Percentiles rank a stretch among this genome's conserved stretches.
Evolutionary conservation across 2,888 invertebrate genomes (phyloP).

Genomic region (Athripsodes cinereus): DNA sequence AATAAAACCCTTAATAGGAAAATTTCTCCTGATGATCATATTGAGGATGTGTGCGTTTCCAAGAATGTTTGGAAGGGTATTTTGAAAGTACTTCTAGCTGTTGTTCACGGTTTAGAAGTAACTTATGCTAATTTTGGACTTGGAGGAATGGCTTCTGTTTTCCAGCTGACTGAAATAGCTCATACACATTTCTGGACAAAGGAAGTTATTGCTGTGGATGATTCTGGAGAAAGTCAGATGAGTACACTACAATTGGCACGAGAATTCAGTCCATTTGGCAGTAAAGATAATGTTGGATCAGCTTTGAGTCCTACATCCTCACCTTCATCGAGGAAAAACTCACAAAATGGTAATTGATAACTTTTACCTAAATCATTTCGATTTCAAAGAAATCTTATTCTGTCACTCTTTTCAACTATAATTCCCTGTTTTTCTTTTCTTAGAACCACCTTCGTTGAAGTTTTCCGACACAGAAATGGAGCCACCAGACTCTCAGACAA

Average conservation of each 20-base stretch:
- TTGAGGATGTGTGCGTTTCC: slow-evolving; percentile 92
- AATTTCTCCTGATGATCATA: slow-evolving; percentile 91
- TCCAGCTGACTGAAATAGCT: slow-evolving; percentile 94
- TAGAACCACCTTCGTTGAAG: slow-evolving; percentile 53
- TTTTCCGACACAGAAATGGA: slow-evolving; percentile 58
- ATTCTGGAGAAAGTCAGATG: slow-evolving; percentile 36
- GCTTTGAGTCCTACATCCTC: slow-evolving; percentile 54
- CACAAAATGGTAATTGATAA: slow-evolving; percentile 48
- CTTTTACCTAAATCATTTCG: not conserved
- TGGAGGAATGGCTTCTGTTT: slow-evolving; percentile 96
- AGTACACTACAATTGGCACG: slow-evolving; percentile 32
- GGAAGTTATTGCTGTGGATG: slow-evolving; percentile 60
- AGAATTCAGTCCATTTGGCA: slow-evolving; percentile 62
- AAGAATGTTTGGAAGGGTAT: slow-evolving; percentile 95
- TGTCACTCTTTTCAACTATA: not conserved
- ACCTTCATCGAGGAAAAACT: slow-evolving; percentile 61
- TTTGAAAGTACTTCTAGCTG: slow-evolving; percentile 84
- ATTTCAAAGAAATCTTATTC: not conserved
- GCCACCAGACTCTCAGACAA: slow-evolving; percentile 63
- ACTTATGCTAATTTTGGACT: slow-evolving; percentile 90
- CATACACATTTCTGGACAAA: slow-evolving; percentile 98
- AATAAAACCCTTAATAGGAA: slow-evolving; percentile 91
- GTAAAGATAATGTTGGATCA: slow-evolving; percentile 61
- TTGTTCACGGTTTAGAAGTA: slow-evolving; percentile 84
- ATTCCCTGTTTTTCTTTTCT: slow-evolving; percentile 28